A percentile compares a stretch with the other conserved stretches of the same genome.
These are phyloP conservation scores for Mastomys coucha DNA, from an alignment of 2,113 vertebrate genomes.

Conservation along the genomic window DNA sequence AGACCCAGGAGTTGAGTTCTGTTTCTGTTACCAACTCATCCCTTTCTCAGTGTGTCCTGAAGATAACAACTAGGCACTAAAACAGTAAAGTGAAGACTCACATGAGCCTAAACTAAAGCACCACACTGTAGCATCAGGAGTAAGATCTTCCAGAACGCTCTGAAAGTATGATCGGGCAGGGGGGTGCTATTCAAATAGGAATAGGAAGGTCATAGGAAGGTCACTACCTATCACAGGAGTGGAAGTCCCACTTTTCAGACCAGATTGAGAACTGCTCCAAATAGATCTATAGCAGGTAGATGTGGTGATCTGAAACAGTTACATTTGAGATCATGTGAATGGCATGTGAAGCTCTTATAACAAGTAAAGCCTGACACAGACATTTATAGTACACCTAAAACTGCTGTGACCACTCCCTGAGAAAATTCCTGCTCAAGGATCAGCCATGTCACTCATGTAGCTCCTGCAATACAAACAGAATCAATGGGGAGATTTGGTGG, in stretches of 20 bases:
- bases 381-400: background rate
- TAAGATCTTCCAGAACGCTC: background rate
- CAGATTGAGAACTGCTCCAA: background rate
- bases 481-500: background rate
- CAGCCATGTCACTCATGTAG: background rate
- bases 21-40: background rate
- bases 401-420: background rate
- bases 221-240: too few relatives aligned
- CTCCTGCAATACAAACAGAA: background rate
- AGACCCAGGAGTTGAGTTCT: too few relatives aligned
- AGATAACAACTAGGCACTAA: too few relatives aligned
- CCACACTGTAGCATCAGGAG: background rate
- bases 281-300: background rate
- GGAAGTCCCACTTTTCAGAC: background rate
- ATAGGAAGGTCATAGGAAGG: background rate
- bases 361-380: background rate
- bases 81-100: background rate
- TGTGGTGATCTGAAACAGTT: background rate
- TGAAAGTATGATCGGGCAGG: background rate
- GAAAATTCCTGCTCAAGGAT: background rate
- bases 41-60: background rate
- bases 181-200: background rate
- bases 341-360: background rate
- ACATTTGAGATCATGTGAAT: background rate
- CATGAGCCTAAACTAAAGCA: background rate